These are phyloP conservation scores for Microplitis demolitor DNA, from an alignment of 1,140 invertebrate genomes.

Conservation along the genomic window DNA sequence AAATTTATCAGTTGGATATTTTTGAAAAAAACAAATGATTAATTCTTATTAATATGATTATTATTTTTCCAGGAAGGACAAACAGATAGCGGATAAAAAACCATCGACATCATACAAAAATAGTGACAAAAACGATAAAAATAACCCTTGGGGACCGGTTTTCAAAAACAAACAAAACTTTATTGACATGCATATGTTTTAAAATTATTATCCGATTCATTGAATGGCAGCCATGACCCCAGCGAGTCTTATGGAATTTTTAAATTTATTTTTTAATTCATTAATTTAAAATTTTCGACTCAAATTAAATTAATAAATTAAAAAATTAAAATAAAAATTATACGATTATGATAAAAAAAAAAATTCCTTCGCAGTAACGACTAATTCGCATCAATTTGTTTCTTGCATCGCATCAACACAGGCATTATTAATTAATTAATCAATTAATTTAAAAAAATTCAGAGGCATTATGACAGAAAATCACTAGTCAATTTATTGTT, in stretches of 20 bases:
- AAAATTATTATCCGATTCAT: conserved; percentile 26
- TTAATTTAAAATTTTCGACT: not conserved
- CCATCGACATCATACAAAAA: conserved; percentile 33
- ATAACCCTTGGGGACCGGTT: conserved; percentile 71
- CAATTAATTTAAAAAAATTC: not conserved
- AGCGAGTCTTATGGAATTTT: not conserved
- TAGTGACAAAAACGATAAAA: conserved; percentile 58
- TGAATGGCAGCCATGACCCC: not conserved
- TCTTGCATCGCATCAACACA: conserved; percentile 14
- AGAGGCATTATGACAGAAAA: not conserved
- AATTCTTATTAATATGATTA: conserved; percentile 4
- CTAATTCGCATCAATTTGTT: conserved; percentile 14
- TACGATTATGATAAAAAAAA: not conserved
- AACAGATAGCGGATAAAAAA: conserved; percentile 25
- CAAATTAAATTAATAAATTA: not conserved
- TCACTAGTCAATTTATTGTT: not conserved
- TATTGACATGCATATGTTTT: conserved; percentile 72
- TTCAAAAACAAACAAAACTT: conserved; percentile 76
- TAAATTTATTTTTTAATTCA: not conserved
- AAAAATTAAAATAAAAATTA: conserved; percentile 3
- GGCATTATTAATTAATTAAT: not conserved
- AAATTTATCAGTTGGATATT: conserved; percentile 8
- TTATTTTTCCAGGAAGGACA: conserved; percentile 56
- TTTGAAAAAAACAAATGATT: too few species aligned
- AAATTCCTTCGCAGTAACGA: conserved; percentile 27